Percentiles rank a stretch among this genome's conserved stretches.
Evolutionary conservation across 1,140 invertebrate species (phyloP).

Genomic region (Maniola jurtina): DNA sequence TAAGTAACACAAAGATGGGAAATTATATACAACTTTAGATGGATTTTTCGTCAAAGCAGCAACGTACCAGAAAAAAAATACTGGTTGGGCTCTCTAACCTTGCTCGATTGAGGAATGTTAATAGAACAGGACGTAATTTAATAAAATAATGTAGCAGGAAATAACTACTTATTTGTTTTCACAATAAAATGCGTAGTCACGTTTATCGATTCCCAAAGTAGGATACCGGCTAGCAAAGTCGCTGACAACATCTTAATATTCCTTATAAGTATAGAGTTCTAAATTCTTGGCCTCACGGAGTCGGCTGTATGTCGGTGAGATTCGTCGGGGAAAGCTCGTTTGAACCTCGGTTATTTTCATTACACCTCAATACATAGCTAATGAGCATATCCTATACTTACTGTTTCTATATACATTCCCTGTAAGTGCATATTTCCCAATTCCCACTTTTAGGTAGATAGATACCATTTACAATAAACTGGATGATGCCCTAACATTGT

Average conservation of each 20-base stretch:
- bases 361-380: slow-evolving; percentile 31
- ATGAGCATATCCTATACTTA: slow-evolving; percentile 23
- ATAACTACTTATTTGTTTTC: slow-evolving; percentile 1
- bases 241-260: slow-evolving; percentile 34
- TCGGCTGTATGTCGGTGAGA: slow-evolving; percentile 20
- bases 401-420: not conserved
- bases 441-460: too few relatives aligned
- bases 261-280: slow-evolving; percentile 34
- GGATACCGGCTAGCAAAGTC: not conserved
- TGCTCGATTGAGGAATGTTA: too few relatives aligned
- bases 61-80: too few relatives aligned
- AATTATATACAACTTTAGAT: too few relatives aligned
- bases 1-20: too few relatives aligned
- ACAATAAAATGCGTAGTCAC: not conserved
- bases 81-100: too few relatives aligned
- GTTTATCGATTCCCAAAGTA: not conserved
- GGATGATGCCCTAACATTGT: too few relatives aligned
- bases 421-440: too few relatives aligned
- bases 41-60: too few relatives aligned
- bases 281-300: slow-evolving; percentile 37
- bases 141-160: not conserved
- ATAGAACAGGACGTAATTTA: not conserved
- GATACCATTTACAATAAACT: too few relatives aligned
- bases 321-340: slow-evolving; percentile 36
- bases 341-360: slow-evolving; percentile 35